Evolutionary conservation across 2,888 invertebrate species (phyloP), one percentile per base, ranked within the genome.

Genomic region (Lysandra bellargus): DNA sequence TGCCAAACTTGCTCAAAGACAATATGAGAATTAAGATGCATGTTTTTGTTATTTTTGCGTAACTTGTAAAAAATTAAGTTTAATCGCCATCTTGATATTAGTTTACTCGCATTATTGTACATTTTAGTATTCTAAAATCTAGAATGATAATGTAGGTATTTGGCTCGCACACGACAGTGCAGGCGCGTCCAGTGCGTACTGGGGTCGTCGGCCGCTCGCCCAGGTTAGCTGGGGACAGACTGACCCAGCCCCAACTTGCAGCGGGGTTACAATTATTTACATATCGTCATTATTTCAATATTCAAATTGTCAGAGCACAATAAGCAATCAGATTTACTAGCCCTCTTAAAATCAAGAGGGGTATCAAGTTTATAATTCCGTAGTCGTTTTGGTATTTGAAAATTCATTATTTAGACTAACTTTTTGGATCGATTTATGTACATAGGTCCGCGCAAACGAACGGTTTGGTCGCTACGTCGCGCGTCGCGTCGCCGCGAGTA

Each of bases 141-240:
- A 61, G 44, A 44, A 7, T 44, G 7, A 44, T 44, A 44, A 44
- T 44, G 9, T 44, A 44, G 44, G 9, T 44, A 44, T 44, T 64
- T 64, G 9, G 23, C 64, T 64, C 23, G 64, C 23, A 64, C 30
- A 30, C 64, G 64, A 64, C 64, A 61, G 23, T 64, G 30, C 64
- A 64, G 64, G 87, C 87, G 86, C 88, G 82, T 88, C 90, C 90
- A 89, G 89, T 79, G 81, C 84, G 83, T 83, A 84, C 86, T 86
- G 85, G 87, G 87, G 85, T 92, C 92, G 88, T 87, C 86, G 93
- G 85, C 91, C 92, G 40, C 79, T 86, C 83, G 86, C 88, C 87
- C 88, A 88, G 88, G 88, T 87, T 87, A 88, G 88, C 88, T 86
- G 87, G 87, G 90, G 89, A 89, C 74, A 44, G 90, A 91, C 88